Base-by-base conservation (phyloP, 2,888 invertebrate species). In the Dasypolia templi region DNA sequence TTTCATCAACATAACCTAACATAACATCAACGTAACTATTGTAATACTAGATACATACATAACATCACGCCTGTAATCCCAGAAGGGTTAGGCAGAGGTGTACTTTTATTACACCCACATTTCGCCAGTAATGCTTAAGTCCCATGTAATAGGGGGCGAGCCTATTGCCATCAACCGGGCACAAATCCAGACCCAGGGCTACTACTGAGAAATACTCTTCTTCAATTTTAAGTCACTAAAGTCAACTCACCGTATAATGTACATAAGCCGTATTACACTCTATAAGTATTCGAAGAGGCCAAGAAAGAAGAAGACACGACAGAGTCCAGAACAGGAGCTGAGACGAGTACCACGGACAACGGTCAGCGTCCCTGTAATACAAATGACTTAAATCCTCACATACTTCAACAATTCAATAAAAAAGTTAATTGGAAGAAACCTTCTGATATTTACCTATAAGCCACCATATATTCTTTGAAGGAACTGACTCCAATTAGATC, bases 191-290 rank as follows among this genome's bases (percentile, higher is more conserved):
- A n/a, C n/a, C n/a, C n/a, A n/a, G n/a, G n/a, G n/a, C n/a, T n/a
- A 46, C 6, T 49, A 9, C 42, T 39, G 7, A 35, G 1, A 39
- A 51, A 11, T 29, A 59, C 26, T 51, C 0, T 59, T 12, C 4
- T 29, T 35, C 0, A 35, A 44, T 4, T n/a, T 59, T 26, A 11
- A 32, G 9, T 0, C 9, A 53, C 14, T 22, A 14, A 26, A 55
- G 5, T 35, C 0, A 44, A 77, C 93, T 92, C 89, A 98, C 98
- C 95, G 98, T 98, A 91, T 98, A 98, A 92, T 98, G 97, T 55
- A 98, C 97, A 91, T 98, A 97, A 66, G 98, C 98, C 11, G 98
- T 98, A 91, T 98, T 97, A 94, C 97, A 98, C 91, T 98, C 98
- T 84, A 98, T 97, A 66, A 98, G 95, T 84, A 98, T 97, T 71